phyloP scores from a whole-genome alignment of 2,888 invertebrate species.

The Matsumyia berberina region DNA sequence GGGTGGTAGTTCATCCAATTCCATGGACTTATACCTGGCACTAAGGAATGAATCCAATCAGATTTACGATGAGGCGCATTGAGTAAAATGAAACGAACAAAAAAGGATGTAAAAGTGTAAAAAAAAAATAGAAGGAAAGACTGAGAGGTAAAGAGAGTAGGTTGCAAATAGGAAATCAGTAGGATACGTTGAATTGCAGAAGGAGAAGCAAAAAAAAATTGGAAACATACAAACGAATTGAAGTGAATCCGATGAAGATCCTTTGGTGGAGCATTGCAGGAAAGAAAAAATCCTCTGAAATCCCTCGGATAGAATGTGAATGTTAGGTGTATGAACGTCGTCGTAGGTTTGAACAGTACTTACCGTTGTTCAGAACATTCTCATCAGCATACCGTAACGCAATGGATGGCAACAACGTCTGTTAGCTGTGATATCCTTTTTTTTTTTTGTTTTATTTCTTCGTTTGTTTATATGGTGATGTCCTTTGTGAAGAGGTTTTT shows the following conservation, averaged over 20 bases:
- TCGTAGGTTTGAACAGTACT: constrained; percentile 21
- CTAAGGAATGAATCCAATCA: constrained; percentile 70
- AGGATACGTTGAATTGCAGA: constrained; percentile 33
- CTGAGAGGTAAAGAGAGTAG: neutral
- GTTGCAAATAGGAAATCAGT: constrained; percentile 58
- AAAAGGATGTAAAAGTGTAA: constrained; percentile 30
- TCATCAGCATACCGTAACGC: constrained; percentile 38
- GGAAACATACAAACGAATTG: constrained; percentile 40
- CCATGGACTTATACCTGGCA: constrained; percentile 64
- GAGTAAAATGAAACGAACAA: constrained; percentile 34
- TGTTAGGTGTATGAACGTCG: constrained; percentile 1
- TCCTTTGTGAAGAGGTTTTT: neutral
- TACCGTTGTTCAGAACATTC: constrained; percentile 42
- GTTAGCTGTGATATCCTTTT: constrained; percentile 1
- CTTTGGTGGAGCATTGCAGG: constrained; percentile 12
- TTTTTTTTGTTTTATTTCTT: neutral
- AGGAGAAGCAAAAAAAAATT: neutral
- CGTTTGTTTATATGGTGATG: neutral
- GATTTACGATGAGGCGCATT: constrained; percentile 62
- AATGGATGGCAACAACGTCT: constrained; percentile 23
- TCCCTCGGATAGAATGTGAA: constrained; percentile 20
- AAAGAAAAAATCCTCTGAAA: constrained; percentile 4
- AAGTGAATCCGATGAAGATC: constrained; percentile 59
- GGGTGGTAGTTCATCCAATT: constrained; percentile 35
- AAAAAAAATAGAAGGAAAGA: no score